Percentiles rank a stretch among this genome's conserved stretches.
phyloP scores from a whole-genome alignment of 2,797 vertebrate species.

The Erpetoichthys calabaricus region DNA sequence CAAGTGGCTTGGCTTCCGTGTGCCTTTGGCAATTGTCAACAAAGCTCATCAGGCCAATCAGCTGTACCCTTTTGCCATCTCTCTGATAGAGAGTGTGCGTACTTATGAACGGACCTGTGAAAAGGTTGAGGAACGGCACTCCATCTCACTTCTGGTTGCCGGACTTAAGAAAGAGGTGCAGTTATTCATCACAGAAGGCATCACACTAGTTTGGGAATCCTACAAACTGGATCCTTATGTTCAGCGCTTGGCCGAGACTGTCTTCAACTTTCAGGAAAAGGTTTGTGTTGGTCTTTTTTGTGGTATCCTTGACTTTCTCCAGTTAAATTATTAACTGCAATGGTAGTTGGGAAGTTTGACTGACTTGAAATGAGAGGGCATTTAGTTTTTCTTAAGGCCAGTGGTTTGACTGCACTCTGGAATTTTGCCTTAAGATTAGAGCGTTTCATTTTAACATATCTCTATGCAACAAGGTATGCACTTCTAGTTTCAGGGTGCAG shows the following conservation, averaged over 20 bases:
- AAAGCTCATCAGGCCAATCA: conserved; percentile 98
- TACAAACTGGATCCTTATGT: conserved; percentile 97
- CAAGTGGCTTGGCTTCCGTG: conserved; percentile 96
- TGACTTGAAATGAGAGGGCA: too few relatives aligned
- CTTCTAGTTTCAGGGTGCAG: too few relatives aligned
- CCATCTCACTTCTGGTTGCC: conserved; percentile 82
- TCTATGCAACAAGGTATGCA: too few relatives aligned
- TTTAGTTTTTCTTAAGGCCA: too few relatives aligned
- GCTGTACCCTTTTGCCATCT: conserved; percentile 95
- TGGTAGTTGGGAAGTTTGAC: too few relatives aligned
- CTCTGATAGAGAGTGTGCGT: conserved; percentile 91
- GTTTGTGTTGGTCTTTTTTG: conserved; percentile 33
- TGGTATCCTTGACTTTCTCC: too few relatives aligned
- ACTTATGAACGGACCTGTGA: conserved; percentile 93
- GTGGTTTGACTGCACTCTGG: not conserved
- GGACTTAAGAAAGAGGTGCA: conserved; percentile 95
- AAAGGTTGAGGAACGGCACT: conserved; percentile 88
- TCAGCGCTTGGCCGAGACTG: conserved; percentile 88
- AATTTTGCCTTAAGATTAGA: too few relatives aligned
- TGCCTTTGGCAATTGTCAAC: conserved; percentile 93
- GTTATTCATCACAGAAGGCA: conserved; percentile 81
- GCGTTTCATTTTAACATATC: too few relatives aligned
- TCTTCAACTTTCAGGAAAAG: conserved; percentile 98
- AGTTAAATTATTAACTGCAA: too few relatives aligned
- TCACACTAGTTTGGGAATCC: conserved; percentile 91